Evolutionary conservation across 2,888 invertebrate species (phyloP), one percentile per base, ranked within the genome.

Genomic region (Drosophila rellima): DNA sequence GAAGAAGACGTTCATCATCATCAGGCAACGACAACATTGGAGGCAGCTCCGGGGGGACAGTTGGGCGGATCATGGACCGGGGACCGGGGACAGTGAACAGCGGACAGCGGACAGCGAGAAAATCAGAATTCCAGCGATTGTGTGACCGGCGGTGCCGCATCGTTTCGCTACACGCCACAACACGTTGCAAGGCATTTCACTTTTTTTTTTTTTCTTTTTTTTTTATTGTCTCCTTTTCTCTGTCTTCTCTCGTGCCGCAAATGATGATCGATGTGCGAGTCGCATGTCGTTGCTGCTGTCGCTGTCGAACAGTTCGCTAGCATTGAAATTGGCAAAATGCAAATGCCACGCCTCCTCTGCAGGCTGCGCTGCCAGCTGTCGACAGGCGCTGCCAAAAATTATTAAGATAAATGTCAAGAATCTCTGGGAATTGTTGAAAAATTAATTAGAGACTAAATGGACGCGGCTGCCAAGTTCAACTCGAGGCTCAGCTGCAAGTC

Each of bases 191-290:
- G 59, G 74, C 89, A 85, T 85, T 85, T 85, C 84, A 85, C 84
- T 85, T 85, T 89, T 89, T 47, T n/a, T n/a, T 13, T 6, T 26
- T 23, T 2, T 39, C 11, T 11, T 79, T 23, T 42, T 18, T 23
- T 39, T 39, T 18, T 17, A 1, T 89, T 85, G 89, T 88, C 84
- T 85, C 89, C 87, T 87, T 37, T 11, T 18, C 13, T 6, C 26
- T 15, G 0, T 23, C 23, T 26, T 26, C 26, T 39, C 77, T 82
- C 83, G 77, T 88, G 88, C 88, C 86, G 70, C 84, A 85, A 85
- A 85, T 89, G 82, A 85, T 85, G 84, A 85, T 85, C 84, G 84
- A 85, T 85, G 84, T 80, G 86, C 88, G 86, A 70, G 80, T 89
- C 88, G 84, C 84, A 85, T 85, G 84, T 88, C 80, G 77, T 68